Base-by-base conservation (phyloP, 2,888 invertebrate species). In the Drosophila yooni region DNA sequence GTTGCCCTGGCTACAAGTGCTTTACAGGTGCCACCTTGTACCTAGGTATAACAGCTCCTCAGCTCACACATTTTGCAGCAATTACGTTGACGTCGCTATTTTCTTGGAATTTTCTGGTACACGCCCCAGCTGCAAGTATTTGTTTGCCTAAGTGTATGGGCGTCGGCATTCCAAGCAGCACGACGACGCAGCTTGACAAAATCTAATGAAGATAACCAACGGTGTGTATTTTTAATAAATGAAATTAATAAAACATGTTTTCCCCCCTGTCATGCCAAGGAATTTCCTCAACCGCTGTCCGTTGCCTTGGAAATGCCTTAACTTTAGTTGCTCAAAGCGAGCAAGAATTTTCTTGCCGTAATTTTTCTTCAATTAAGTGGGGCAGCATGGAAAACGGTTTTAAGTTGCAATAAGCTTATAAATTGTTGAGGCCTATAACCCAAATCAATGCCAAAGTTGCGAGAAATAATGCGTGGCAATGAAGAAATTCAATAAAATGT, bases 201-300 rank as follows among this genome's bases (percentile, higher is more conserved):
- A 82, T 78, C 61, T 82, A 82, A 83, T 82, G 74, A 82, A 80
- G 80, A 81, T 79, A 88, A 76, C 84, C 83, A 74, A 79, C 75
- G 76, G 79, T 79, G 76, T 81, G 76, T 82, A 46, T 80, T 88
- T 89, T 91, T 90, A 87, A 82, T 82, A 91, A 91, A 90, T 87
- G 79, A 87, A 91, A 90, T 91, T 91, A 91, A 89, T 91, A 89
- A 90, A 88, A 85, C 76, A 88, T 87, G 81, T 82, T 83, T 54
- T 72, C 29, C 48, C 10, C 51, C 13, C 43, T 36, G 29, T 36
- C 54, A 56, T 58, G 62, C 56, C 40, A 15, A 51, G 31, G 67
- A 46, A 61, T 58, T 58, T 52, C 21, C 36, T 3, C 18, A 7
- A 31, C 57, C 48, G 8, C 15, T 18, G 21, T 33, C 34, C n/a